Base-by-base conservation (phyloP, 2,888 invertebrate species). In the Drosophila flavopinicola region DNA sequence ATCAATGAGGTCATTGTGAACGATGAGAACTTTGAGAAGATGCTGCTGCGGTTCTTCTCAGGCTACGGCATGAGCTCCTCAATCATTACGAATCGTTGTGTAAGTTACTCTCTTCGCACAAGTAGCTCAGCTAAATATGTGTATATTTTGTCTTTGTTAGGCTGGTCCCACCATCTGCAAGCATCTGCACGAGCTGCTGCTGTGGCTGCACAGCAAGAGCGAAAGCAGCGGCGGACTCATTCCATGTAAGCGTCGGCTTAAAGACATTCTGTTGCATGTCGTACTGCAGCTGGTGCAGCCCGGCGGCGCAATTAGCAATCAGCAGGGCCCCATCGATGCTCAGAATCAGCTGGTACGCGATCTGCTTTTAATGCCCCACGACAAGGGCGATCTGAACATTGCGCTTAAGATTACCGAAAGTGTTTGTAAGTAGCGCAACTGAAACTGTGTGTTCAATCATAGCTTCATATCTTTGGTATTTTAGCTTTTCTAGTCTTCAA, bases 111-210 rank as follows among this genome's bases (percentile, higher is more conserved):
- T 1, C 0, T 2, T 1, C 2, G 20, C 3, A 15, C 27, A n/a
- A 25, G 6, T 20, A 6, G 9, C 1, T 39, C 2, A 32, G 32
- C 3, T 32, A 1, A 1, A 2, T 32, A 23, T 13, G 1, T 25
- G 29, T 3, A 30, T 25, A 37, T 30, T 33, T 6, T 35, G 0
- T 5, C n/a, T 58, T 49, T 88, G 75, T 30, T 76, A 95, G 95
- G 95, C 95, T 76, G 96, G 96, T 6, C 95, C 95, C 11, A 94
- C 95, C 66, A 93, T 95, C 75, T 95, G 95, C 89, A 94, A 94
- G 87, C 93, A 95, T 37, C 91, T 96, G 67, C 94, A 94, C 83
- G 94, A 95, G 84, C 93, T 96, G 76, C 90, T 96, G 58, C 92
- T 94, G 38, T 93, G 95, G 80, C 87, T 95, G 52, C 93, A 94